Evolutionary conservation across 2,797 vertebrate genomes (phyloP).

Genomic region (Antrozous pallidus): DNA sequence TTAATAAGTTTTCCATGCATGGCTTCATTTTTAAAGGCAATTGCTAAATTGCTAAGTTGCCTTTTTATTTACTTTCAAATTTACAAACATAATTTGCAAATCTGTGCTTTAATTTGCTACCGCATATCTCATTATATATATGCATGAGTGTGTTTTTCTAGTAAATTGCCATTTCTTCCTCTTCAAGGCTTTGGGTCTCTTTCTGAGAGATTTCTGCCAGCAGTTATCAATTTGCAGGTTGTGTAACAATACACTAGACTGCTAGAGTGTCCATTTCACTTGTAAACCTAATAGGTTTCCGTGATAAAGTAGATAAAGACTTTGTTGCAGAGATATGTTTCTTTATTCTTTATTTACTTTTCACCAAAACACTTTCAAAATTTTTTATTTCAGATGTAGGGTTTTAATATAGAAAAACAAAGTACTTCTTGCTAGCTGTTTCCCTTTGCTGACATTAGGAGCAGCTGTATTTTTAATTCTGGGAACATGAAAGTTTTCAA

Average conservation of each 20-base stretch:
- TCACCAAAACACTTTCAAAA: background rate
- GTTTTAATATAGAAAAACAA: background rate
- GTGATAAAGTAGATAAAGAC: background rate
- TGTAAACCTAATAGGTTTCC: constrained; percentile 1
- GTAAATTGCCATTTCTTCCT: background rate
- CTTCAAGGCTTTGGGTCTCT: constrained; percentile 22
- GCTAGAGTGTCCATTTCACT: background rate
- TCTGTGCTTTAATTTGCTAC: constrained; percentile 36
- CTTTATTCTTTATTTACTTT: constrained; percentile 33
- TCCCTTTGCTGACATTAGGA: background rate
- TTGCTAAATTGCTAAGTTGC: constrained; percentile 68
- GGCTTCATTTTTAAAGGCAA: constrained; percentile 77
- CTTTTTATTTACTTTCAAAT: constrained; percentile 73
- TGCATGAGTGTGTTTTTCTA: background rate
- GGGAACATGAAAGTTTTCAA: background rate
- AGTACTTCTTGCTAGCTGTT: background rate
- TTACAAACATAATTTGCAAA: constrained; percentile 53
- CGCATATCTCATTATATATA: background rate
- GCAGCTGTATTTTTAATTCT: constrained; percentile 20
- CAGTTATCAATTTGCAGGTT: background rate
- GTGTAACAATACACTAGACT: background rate
- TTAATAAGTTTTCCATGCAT: constrained; percentile 70
- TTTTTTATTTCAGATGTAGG: background rate
- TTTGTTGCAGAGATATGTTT: background rate
- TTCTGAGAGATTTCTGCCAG: background rate